These are phyloP conservation scores for Lates japonicus DNA, from an alignment of 2,797 vertebrate species.

Conservation along the genomic window DNA sequence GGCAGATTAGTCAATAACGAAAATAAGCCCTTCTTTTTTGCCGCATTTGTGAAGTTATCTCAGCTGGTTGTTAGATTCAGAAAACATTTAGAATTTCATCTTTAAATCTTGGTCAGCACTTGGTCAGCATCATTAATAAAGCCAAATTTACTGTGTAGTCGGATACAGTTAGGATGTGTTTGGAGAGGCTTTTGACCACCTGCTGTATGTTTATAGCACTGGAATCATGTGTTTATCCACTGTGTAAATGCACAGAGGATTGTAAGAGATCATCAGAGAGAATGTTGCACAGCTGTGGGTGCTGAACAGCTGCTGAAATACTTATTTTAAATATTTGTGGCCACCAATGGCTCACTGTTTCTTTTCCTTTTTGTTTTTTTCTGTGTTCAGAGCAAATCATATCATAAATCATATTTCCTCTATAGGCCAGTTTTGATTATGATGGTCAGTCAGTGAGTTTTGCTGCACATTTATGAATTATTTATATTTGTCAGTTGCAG, in stretches of 20 bases:
- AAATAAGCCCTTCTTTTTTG: neutral
- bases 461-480: slow-evolving; percentile 19
- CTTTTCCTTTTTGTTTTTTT: neutral
- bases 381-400: neutral
- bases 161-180: neutral
- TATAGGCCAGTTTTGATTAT: slow-evolving; percentile 9
- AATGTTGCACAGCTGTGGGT: slow-evolving; percentile 39
- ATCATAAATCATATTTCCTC: slow-evolving; percentile 11
- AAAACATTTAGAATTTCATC: neutral
- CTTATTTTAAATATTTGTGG: slow-evolving; percentile 41
- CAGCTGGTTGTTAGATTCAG: neutral
- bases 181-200: slow-evolving; percentile 8
- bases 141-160: neutral
- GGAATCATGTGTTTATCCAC: slow-evolving; percentile 14
- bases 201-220: slow-evolving; percentile 20
- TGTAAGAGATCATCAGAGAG: slow-evolving; percentile 51
- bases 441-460: slow-evolving; percentile 9
- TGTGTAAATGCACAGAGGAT: slow-evolving; percentile 30
- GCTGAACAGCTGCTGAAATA: slow-evolving; percentile 51
- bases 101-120: neutral
- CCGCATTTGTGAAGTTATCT: neutral
- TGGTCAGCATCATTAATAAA: neutral
- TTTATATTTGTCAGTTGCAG: slow-evolving; percentile 19
- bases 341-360: slow-evolving; percentile 6
- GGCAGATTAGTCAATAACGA: neutral